These are phyloP conservation scores for Microvelia longipes DNA, from an alignment of 1,140 invertebrate species.

Conservation along the genomic window DNA sequence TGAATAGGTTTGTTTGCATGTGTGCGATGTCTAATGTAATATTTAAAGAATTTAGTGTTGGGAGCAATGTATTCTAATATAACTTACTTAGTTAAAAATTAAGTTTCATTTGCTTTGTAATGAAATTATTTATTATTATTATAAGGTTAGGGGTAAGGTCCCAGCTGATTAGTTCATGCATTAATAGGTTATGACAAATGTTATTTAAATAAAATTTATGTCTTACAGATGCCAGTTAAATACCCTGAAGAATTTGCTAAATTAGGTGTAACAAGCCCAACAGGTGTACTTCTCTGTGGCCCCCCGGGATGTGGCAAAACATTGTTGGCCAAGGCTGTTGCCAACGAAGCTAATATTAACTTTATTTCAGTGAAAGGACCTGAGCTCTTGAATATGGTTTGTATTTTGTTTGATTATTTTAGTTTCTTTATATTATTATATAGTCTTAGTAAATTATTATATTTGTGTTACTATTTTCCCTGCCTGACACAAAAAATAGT, in stretches of 20 bases:
- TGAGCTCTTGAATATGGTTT: constrained; percentile 86
- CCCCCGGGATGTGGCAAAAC: constrained; percentile 93
- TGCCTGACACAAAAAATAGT: neutral
- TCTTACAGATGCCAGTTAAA: constrained; percentile 84
- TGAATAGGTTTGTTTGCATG: too few relatives aligned
- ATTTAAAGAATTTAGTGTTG: too few relatives aligned
- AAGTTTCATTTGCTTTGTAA: too few relatives aligned
- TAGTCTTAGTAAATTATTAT: constrained; percentile 6
- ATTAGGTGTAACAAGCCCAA: constrained; percentile 60
- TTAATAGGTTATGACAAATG: too few relatives aligned
- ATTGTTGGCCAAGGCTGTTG: constrained; percentile 79
- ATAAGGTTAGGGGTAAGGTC: too few relatives aligned
- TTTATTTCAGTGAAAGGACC: constrained; percentile 96
- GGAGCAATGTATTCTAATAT: too few relatives aligned
- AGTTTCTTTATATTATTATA: too few relatives aligned
- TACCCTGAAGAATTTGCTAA: constrained; percentile 60
- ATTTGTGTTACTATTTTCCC: constrained; percentile 6
- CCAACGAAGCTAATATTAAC: constrained; percentile 91
- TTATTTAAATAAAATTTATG: too few relatives aligned
- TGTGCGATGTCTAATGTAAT: too few relatives aligned
- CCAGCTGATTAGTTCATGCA: too few relatives aligned
- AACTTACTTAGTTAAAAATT: too few relatives aligned
- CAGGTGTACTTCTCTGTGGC: constrained; percentile 81
- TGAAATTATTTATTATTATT: too few relatives aligned
- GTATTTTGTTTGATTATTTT: neutral